Conservation (phyloP, 2,888 invertebrate genomes). For the Timema podura region DNA sequence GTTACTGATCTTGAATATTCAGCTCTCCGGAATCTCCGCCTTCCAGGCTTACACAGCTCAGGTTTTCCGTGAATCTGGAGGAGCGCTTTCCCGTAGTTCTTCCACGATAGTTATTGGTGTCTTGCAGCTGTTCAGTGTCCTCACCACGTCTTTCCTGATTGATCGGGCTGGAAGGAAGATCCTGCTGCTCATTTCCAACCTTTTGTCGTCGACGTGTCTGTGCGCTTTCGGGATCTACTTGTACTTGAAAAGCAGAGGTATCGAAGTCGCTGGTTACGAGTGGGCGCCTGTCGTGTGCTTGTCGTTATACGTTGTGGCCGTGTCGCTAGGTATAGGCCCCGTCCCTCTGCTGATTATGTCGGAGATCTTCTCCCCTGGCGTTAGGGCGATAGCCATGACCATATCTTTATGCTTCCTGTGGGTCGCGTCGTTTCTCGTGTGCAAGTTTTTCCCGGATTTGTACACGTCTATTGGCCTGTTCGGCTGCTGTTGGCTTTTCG, state of each 20-base stretch:
- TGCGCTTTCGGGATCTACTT: constrained; percentile 40
- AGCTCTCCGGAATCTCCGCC: constrained; percentile 14
- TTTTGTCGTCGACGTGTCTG: constrained; percentile 39
- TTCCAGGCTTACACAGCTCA: constrained; percentile 14
- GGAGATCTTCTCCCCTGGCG: constrained; percentile 26
- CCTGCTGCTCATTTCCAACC: constrained; percentile 45
- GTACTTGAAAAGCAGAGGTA: constrained; percentile 34
- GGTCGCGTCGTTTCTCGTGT: constrained; percentile 42
- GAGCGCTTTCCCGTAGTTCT: neutral
- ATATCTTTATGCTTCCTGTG: constrained; percentile 35
- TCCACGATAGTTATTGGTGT: constrained; percentile 12
- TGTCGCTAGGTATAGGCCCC: constrained; percentile 24
- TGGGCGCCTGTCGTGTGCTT: constrained; percentile 24
- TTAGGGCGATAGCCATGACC: constrained; percentile 21
- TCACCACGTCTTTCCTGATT: constrained; percentile 37
- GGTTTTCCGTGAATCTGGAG: constrained; percentile 14
- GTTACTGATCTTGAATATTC: constrained; percentile 5
- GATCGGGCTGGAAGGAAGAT: constrained; percentile 47
- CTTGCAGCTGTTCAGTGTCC: constrained; percentile 14
- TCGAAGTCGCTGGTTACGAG: constrained; percentile 21
- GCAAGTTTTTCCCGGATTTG: constrained; percentile 45
- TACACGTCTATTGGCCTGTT: constrained; percentile 43
- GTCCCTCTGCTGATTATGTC: constrained; percentile 23
- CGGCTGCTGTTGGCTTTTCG: constrained; percentile 46
- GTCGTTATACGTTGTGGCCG: constrained; percentile 21